These are phyloP conservation scores for Crypturellus tataupa DNA, from an alignment of 2,797 vertebrate genomes.

Conservation along the genomic window DNA sequence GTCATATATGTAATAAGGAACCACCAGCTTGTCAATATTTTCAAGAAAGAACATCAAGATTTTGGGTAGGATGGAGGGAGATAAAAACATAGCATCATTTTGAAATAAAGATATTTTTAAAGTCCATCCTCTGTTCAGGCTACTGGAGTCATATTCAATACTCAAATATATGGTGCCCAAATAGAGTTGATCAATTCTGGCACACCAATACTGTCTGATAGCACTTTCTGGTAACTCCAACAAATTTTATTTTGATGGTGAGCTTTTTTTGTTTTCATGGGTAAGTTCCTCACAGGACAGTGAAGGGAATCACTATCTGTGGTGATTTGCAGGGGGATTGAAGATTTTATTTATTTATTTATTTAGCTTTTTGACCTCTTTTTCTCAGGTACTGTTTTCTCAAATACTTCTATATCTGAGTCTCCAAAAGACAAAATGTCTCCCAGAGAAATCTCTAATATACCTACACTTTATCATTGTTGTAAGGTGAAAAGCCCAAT, in stretches of 20 bases:
- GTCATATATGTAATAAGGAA: neutral
- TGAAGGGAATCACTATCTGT: neutral
- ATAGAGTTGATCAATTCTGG: accelerated
- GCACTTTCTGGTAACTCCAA: neutral
- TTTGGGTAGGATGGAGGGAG: neutral
- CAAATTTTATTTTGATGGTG: neutral
- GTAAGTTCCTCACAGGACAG: neutral
- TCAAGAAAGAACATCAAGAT: neutral
- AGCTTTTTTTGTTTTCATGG: neutral
- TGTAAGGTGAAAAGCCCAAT: neutral
- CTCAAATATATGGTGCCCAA: neutral
- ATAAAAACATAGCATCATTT: neutral
- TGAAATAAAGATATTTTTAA: neutral
- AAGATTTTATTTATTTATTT: neutral
- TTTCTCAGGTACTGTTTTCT: neutral
- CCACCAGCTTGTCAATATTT: neutral
- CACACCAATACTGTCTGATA: neutral
- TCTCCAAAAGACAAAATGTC: neutral
- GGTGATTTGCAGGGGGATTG: neutral
- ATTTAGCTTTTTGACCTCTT: neutral
- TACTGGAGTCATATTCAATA: neutral
- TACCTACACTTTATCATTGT: neutral
- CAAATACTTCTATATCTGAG: neutral
- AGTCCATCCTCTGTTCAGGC: neutral
- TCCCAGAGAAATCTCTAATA: neutral